Evolutionary conservation across 2,888 invertebrate species (phyloP).

Genomic region (Oxyteleia sp.): DNA sequence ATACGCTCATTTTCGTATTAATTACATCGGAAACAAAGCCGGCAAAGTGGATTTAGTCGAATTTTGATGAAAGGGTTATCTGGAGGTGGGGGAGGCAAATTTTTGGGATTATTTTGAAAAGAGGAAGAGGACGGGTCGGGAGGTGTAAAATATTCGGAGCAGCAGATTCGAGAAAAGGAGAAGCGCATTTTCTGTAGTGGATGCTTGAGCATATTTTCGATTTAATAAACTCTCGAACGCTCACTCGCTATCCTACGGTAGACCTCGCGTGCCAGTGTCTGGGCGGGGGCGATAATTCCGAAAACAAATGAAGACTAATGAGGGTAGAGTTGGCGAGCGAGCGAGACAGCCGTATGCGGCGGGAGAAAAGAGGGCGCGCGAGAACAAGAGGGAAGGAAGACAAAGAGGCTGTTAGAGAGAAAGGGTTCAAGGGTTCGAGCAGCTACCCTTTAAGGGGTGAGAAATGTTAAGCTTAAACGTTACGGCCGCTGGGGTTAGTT

Average conservation of each 20-base stretch:
- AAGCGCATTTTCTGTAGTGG: conserved; percentile 17
- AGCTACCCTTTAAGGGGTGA: conserved; percentile 85
- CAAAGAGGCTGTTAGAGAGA: conserved; percentile 78
- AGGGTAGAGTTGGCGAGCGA: conserved; percentile 83
- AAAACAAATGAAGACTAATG: conserved; percentile 88
- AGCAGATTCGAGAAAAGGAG: conserved; percentile 22
- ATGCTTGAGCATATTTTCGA: conserved; percentile 68
- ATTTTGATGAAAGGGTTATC: not conserved
- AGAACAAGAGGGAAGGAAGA: conserved; percentile 69
- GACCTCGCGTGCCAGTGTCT: conserved; percentile 78
- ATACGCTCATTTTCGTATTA: conserved; percentile 15
- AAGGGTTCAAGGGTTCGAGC: conserved; percentile 84
- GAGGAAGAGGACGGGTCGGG: too few species aligned
- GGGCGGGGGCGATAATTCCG: conserved; percentile 86
- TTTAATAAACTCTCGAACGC: conserved; percentile 78
- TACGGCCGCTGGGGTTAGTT: conserved; percentile 84
- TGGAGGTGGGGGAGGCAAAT: too few species aligned
- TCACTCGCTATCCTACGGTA: conserved; percentile 73
- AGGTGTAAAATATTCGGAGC: conserved; percentile 29
- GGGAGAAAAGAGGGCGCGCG: conserved; percentile 66
- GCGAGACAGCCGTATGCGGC: conserved; percentile 75
- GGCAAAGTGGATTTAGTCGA: not conserved
- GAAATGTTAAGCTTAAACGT: conserved; percentile 87
- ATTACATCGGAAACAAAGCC: conserved; percentile 29
- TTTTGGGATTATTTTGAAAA: too few species aligned